These are phyloP conservation scores for Iguana delicatissima DNA, from an alignment of 2,797 vertebrate genomes.

Conservation along the genomic window DNA sequence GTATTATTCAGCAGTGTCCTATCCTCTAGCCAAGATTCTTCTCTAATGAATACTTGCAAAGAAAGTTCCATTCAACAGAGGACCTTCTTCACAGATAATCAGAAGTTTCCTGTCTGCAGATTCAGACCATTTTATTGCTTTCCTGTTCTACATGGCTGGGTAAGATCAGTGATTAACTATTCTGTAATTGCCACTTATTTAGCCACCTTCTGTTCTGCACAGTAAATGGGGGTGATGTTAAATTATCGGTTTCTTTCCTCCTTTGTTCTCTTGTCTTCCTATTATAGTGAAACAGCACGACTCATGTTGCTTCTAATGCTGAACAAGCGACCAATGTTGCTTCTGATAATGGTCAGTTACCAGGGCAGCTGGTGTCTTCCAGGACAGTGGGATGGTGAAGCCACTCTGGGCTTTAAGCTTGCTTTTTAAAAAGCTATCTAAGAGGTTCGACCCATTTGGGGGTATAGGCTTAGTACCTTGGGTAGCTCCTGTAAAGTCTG, in stretches of 20 bases:
- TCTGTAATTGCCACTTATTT: neutral
- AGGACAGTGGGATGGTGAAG: too few relatives aligned
- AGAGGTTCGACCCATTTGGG: too few relatives aligned
- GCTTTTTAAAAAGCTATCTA: too few relatives aligned
- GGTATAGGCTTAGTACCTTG: too few relatives aligned
- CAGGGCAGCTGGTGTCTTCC: neutral
- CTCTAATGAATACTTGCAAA: neutral
- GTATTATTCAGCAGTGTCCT: neutral
- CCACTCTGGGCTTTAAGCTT: too few relatives aligned
- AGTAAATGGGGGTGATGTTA: neutral
- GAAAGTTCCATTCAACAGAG: neutral
- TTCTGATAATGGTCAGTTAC: neutral
- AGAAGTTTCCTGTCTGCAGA: slow-evolving; percentile 13
- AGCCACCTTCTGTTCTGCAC: neutral
- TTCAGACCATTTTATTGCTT: neutral
- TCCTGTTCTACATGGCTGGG: neutral
- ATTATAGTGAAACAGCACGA: neutral
- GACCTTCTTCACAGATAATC: neutral
- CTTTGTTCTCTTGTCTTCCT: neutral
- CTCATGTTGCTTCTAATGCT: neutral
- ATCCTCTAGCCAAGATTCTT: neutral
- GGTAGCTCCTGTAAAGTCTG: too few relatives aligned
- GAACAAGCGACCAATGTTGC: neutral
- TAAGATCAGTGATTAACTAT: neutral
- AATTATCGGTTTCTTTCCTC: neutral